phyloP scores from a whole-genome alignment of 1,140 invertebrate species.

The Tetragonula clypearis region DNA sequence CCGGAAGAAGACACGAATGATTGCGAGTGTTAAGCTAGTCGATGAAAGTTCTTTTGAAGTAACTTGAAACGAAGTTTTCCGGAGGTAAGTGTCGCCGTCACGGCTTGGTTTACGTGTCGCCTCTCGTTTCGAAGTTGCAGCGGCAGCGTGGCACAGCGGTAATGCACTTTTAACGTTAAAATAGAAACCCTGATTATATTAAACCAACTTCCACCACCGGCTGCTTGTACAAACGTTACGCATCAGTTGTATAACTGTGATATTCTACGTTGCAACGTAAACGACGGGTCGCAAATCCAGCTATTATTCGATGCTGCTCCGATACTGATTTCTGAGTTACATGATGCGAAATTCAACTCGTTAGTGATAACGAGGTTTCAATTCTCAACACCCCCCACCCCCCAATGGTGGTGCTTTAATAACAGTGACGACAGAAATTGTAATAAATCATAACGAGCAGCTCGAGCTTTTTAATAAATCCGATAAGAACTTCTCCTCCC shows the following conservation, averaged over 20 bases:
- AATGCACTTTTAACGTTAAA: slow-evolving; percentile 21
- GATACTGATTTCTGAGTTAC: neutral
- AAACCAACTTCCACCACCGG: slow-evolving; percentile 1
- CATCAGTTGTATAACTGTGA: neutral
- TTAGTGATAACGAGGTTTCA: slow-evolving; percentile 27
- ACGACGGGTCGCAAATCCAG: slow-evolving; percentile 2
- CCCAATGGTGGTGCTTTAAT: neutral
- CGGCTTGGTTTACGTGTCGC: neutral
- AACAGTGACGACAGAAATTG: neutral
- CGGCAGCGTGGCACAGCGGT: too few relatives aligned
- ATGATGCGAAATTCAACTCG: slow-evolving; percentile 7
- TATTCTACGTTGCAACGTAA: neutral
- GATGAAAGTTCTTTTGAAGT: neutral
- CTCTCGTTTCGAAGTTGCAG: slow-evolving; percentile 8
- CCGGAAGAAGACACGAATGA: neutral
- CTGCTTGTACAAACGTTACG: neutral
- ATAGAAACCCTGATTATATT: slow-evolving; percentile 20
- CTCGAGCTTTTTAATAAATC: neutral
- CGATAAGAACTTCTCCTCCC: neutral
- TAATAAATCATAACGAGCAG: neutral
- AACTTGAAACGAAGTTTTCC: slow-evolving; percentile 22
- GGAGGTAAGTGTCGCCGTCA: neutral
- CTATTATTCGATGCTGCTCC: neutral
- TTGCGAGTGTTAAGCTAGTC: neutral
- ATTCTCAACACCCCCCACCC: neutral